Conservation (phyloP, 2,888 invertebrate genomes). For the Embidobia sp. region DNA sequence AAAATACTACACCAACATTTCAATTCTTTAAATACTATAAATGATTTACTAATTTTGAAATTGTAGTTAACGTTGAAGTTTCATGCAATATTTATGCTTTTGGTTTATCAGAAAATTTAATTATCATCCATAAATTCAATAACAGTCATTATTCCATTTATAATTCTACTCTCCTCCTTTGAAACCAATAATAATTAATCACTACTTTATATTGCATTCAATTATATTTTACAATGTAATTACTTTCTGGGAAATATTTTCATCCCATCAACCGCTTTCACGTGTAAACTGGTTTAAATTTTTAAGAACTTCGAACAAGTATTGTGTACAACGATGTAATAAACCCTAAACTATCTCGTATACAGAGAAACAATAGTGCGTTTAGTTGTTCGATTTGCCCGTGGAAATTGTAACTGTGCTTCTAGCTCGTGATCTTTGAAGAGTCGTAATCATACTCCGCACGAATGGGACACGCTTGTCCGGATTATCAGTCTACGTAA, state of each 20-base stretch:
- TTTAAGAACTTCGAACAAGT: conserved; percentile 6
- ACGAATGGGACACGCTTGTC: conserved; percentile 47
- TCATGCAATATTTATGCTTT: too few species aligned
- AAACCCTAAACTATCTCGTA: conserved; percentile 39
- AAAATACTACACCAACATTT: too few species aligned
- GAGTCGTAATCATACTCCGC: conserved; percentile 52
- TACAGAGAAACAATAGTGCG: conserved; percentile 41
- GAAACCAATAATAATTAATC: conserved; percentile 5
- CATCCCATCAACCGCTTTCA: conserved; percentile 19
- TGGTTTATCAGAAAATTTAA: too few species aligned
- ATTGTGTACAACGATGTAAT: conserved; percentile 29
- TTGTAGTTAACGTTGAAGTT: too few species aligned
- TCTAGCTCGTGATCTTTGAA: conserved; percentile 54
- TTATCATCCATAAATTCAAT: too few species aligned
- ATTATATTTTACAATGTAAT: not conserved
- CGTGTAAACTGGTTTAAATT: conserved; percentile 4
- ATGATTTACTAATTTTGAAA: too few species aligned
- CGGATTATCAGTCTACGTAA: conserved; percentile 46
- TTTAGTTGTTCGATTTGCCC: conserved; percentile 50
- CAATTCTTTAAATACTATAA: too few species aligned
- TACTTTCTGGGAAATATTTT: conserved; percentile 2
- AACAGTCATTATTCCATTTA: too few species aligned
- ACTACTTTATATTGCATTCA: conserved; percentile 34
- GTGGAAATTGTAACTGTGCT: conserved; percentile 52
- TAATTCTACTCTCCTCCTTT: too few species aligned